Evolutionary conservation across 2,797 vertebrate genomes (phyloP), one percentile per base, ranked within the genome.

Genomic region (Rallus crepitans): DNA sequence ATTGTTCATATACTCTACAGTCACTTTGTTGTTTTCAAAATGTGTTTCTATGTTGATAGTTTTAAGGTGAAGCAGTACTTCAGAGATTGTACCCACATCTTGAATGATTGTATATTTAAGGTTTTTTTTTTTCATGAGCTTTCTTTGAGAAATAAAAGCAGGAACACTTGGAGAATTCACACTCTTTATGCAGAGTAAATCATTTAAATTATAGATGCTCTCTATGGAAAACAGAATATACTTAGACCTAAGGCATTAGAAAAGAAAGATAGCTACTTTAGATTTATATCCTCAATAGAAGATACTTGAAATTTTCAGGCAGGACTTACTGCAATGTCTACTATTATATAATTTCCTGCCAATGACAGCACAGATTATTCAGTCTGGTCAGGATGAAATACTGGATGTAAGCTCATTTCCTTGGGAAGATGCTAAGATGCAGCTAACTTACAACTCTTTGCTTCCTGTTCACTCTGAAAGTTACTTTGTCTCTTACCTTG

Each of bases 71-170:
- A 96, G 61, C 50, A 75, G 47, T 90, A 79, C 48, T 94, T 93
- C 72, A 94, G 79, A 86, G 70, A 84, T 40, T 83, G 66, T 61
- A 48, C 4, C 28, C 9, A 3, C 28, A 89, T 84, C 57, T 40
- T 89, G 45, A 78, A 77, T 57, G 75, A 86, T 17, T 81, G 27
- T 73, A 72, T 79, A 55, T 84, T 94, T 79, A 89, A 94, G 80
- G 47, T 5, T 47, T 12, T 27, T 75, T 80, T 89, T 95, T 95
- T 70, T 66, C 71, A 93, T 65, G 40, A 73, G 71, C 63, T 91
- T 96, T 93, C 73, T 94, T 83, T 69, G 35, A 95, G 95, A 95
- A 95, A 90, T 92, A 97, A 96, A 94, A 94, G 69, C 71, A 89
- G 73, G 87, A 73, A n/a, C 42, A 90, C 85, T 86, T 48, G 61